Percentiles rank a stretch among this genome's conserved stretches.
phyloP scores from a whole-genome alignment of 2,113 vertebrate species.

The Pituophis catenifer region DNA sequence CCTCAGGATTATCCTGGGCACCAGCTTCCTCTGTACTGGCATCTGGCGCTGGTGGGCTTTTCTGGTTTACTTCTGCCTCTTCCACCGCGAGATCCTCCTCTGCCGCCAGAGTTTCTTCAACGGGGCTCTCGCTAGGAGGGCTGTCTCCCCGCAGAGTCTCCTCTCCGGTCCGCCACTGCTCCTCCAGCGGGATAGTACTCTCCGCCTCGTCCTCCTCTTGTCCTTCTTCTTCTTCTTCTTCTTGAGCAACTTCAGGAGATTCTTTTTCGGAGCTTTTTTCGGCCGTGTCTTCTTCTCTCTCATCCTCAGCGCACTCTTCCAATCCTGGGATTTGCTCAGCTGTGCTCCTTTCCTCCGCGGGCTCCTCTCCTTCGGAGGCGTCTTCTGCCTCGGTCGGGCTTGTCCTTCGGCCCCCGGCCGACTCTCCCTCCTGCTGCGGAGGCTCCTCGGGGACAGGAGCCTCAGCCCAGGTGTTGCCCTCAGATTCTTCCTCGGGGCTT shows the following conservation, averaged over 20 bases:
- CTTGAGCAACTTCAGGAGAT: not conserved
- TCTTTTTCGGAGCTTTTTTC: rapidly evolving
- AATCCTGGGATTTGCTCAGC: not conserved
- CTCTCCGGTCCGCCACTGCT: not conserved
- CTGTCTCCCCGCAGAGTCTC: slow-evolving; percentile 52
- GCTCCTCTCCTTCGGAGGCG: rapidly evolving
- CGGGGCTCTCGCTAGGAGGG: slow-evolving; percentile 15
- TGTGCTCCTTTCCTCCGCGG: not conserved
- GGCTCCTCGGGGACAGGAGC: not conserved
- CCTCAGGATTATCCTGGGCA: not conserved
- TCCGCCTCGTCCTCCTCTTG: not conserved
- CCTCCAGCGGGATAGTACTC: rapidly evolving
- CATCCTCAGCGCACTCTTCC: not conserved
- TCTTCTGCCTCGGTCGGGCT: too few relatives aligned
- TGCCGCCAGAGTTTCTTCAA: not conserved
- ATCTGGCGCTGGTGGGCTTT: not conserved
- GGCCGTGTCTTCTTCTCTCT: not conserved
- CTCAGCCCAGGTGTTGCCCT: not conserved
- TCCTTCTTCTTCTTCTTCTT: not conserved
- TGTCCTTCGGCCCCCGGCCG: not conserved
- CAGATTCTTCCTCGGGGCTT: not conserved
- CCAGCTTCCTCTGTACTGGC: not conserved
- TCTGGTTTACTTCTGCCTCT: not conserved
- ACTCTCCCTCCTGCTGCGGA: not conserved
- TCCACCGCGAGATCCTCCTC: not conserved